A percentile compares a stretch with the other conserved stretches of the same genome.
Evolutionary conservation across 2,113 vertebrate species (phyloP).

Genomic region (Galemys pyrenaicus): DNA sequence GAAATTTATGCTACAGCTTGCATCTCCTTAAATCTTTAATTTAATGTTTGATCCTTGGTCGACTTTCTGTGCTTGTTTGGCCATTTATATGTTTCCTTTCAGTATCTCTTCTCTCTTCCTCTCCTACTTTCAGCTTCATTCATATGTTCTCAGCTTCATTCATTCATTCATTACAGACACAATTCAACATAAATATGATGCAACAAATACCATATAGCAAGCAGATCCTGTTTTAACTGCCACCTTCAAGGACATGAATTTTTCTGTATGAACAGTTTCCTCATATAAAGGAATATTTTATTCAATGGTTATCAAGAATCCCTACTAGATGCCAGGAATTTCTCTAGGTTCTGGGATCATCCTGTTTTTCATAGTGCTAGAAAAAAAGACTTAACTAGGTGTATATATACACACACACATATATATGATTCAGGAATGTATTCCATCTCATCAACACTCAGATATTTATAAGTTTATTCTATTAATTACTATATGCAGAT

Average conservation of each 20-base stretch:
- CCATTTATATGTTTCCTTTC: neutral
- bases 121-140: neutral
- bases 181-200: neutral
- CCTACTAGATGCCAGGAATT: neutral
- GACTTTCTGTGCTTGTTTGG: neutral
- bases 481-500: neutral
- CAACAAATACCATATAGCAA: neutral
- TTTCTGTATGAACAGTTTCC: neutral
- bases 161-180: neutral
- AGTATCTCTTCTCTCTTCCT: neutral
- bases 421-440: neutral
- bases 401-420: neutral
- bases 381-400: neutral
- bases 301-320: neutral
- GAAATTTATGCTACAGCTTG: neutral
- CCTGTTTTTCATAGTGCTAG: neutral
- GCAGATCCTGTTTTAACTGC: rapidly evolving
- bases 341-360: neutral
- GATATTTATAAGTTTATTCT: neutral
- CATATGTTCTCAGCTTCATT: neutral
- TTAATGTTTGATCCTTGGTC: neutral
- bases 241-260: neutral
- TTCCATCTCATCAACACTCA: neutral
- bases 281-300: neutral
- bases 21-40: neutral